phyloP scores from a whole-genome alignment of 2,888 invertebrate species.

The Rosalia funebris region DNA sequence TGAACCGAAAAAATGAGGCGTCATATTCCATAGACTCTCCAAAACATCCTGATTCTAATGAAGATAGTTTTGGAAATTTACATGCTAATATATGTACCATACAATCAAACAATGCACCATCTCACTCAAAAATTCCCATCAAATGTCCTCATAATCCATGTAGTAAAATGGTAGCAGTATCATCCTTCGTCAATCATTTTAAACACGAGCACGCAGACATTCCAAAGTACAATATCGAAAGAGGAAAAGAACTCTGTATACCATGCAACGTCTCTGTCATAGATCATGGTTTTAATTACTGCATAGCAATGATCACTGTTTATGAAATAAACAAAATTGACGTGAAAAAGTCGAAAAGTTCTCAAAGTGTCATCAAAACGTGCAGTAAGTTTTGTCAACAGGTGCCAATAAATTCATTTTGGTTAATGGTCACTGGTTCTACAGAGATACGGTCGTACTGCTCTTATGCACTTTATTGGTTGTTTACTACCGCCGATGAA shows the following conservation, averaged over 20 bases:
- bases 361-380: conserved; percentile 51
- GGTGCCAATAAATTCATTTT: conserved; percentile 56
- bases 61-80: conserved; percentile 27
- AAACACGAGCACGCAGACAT: conserved; percentile 58
- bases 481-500: conserved; percentile 56
- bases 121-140: conserved; percentile 44
- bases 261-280: conserved; percentile 51
- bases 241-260: conserved; percentile 52
- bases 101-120: conserved; percentile 19
- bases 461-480: conserved; percentile 56
- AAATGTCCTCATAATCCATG: conserved; percentile 59
- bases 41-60: neutral
- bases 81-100: conserved; percentile 16
- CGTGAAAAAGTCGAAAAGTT: conserved; percentile 45
- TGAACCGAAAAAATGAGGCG: conserved; percentile 27
- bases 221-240: conserved; percentile 46
- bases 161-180: conserved; percentile 56
- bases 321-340: conserved; percentile 54
- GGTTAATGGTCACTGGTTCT: conserved; percentile 60
- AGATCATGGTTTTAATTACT: conserved; percentile 51
- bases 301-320: conserved; percentile 55
- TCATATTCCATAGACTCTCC: conserved; percentile 6
- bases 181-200: conserved; percentile 58
- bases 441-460: conserved; percentile 42
- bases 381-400: conserved; percentile 52